Conservation (phyloP, 2,113 vertebrate genomes). For the Speoplatyrhinus poulsoni region DNA sequence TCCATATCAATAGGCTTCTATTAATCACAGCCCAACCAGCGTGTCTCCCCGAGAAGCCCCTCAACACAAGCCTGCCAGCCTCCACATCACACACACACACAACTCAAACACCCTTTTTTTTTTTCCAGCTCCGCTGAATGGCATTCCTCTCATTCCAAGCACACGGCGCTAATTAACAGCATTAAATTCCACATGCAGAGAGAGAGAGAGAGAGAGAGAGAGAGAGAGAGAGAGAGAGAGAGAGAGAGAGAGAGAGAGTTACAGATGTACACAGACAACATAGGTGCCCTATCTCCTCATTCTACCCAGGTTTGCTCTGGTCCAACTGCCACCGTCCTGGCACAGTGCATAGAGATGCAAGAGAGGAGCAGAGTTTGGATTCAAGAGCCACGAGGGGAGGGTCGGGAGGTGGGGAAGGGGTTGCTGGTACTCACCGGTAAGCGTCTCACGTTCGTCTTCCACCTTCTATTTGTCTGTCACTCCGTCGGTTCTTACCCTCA, state of each 20-base stretch:
- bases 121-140: constrained; percentile 27
- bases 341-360: too few species aligned
- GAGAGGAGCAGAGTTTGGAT: too few species aligned
- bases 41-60: constrained; percentile 45
- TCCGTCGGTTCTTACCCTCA: constrained; percentile 61
- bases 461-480: constrained; percentile 62
- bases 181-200: constrained; percentile 39
- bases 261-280: background rate
- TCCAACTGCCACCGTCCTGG: too few species aligned
- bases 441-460: constrained; percentile 15
- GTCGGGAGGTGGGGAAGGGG: too few species aligned
- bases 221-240: background rate
- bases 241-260: too few species aligned
- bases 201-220: constrained; percentile 15
- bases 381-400: too few species aligned
- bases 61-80: constrained; percentile 41
- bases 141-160: constrained; percentile 71
- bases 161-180: constrained; percentile 63
- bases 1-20: constrained; percentile 60
- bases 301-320: too few species aligned
- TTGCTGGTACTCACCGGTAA: too few species aligned
- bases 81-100: constrained; percentile 24
- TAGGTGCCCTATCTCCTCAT: too few species aligned
- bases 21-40: constrained; percentile 50
- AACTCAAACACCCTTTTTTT: constrained; percentile 37